A percentile compares a stretch with the other conserved stretches of the same genome.
Conservation (phyloP, 37 sponge, comb jelly and placozoan species). For the Crambe crambe region DNA sequence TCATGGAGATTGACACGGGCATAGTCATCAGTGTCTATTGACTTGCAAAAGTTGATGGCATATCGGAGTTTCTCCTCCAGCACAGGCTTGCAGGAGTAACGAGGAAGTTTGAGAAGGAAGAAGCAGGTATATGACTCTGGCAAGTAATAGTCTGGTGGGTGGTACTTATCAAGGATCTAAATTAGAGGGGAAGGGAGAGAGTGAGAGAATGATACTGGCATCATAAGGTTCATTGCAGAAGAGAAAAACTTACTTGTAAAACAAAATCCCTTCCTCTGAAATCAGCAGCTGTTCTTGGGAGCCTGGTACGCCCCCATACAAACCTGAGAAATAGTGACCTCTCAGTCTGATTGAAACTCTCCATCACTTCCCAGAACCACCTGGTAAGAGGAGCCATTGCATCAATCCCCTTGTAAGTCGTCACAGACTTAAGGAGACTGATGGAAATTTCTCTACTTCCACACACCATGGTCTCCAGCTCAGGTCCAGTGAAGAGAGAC, state of each 20-base stretch:
- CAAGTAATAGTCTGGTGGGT: constrained; percentile 90
- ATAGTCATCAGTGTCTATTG: constrained; percentile 98
- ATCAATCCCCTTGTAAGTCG: constrained; percentile 86
- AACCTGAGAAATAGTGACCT: constrained; percentile 93
- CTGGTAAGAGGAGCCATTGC: constrained; percentile 41
- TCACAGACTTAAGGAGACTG: constrained; percentile 87
- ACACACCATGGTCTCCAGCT: constrained; percentile 91
- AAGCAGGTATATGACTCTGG: constrained; percentile 98
- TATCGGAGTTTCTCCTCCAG: constrained; percentile 91
- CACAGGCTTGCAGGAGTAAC: constrained; percentile 91
- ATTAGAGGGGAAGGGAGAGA: neutral
- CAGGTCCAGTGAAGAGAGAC: constrained; percentile 89
- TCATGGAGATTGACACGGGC: constrained; percentile 81
- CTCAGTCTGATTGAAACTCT: constrained; percentile 77
- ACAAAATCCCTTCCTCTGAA: constrained; percentile 96
- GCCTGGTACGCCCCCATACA: constrained; percentile 95
- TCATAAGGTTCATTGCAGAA: neutral
- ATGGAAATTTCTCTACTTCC: constrained; percentile 88
- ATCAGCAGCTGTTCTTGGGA: constrained; percentile 89
- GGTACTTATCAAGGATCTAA: constrained; percentile 90
- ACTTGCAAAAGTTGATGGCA: constrained; percentile 97
- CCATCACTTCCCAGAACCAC: constrained; percentile 97
- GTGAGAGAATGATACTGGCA: neutral
- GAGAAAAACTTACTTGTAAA: constrained; percentile 69
- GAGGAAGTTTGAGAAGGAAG: constrained; percentile 95